Base-by-base conservation (phyloP, 2,888 invertebrate genomes). In the Sussaba pulchella region DNA sequence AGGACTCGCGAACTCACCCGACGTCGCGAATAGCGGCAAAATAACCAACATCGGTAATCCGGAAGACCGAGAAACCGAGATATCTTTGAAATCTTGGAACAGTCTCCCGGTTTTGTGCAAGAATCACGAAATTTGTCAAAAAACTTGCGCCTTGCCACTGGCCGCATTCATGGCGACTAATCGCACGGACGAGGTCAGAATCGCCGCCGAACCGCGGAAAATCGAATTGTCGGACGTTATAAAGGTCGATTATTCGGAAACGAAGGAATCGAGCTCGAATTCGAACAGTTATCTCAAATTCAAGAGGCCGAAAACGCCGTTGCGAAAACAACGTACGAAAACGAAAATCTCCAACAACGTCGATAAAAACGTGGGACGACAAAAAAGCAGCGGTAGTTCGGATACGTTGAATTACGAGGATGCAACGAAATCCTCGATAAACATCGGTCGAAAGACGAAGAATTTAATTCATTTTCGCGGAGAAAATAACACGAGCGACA, bases 71-170 rank as follows among this genome's bases (percentile, higher is more conserved):
- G 78, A 77, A 50, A 78, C 45, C 19, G 83, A 78, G 19, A 75
- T 79, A 50, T 76, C 86, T 17, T 61, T 90, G 4, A 90, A 90
- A 81, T 85, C 88, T 12, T 91, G 90, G 90, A 88, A 84, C 63
- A 91, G 91, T 78, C 82, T 89, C 74, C 89, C 91, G 0, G 82
- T 83, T 12, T 72, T 90, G 45, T 85, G 84, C 43, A 87, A 90
- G 41, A 82, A 81, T 45, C 78, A 81, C 57, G 84, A 85, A 47
- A 78, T 69, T 78, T 71, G 71, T 52, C 79, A 78, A 54, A 77
- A 76, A 66, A 81, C 75, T 78, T 47, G 63, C n/a, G 67, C 79
- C 21, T 36, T 74, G 50, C 77, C 81, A 9, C 43, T 77, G 41
- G 24, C 80, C 4, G 66, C 77, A 45, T 77, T 83, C n/a, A 67